Evolutionary conservation across 2,113 vertebrate species (phyloP).

Genomic region (Genyomyrus donnyi): DNA sequence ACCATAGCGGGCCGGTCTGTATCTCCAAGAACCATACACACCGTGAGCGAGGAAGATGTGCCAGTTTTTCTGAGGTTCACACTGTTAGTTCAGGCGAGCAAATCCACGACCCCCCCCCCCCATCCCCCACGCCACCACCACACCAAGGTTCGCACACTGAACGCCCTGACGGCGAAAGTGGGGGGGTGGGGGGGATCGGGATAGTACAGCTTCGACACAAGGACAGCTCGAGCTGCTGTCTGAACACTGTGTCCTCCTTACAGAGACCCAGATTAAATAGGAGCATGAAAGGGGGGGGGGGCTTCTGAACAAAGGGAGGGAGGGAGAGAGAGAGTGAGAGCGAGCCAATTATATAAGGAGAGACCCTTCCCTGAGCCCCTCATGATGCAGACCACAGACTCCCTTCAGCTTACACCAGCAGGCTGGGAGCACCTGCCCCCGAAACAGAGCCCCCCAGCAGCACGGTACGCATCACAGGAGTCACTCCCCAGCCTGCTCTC

Average conservation of each 20-base stretch:
- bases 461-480: not conserved
- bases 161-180: not conserved
- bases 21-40: not conserved
- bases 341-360: not conserved
- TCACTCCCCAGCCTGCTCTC: not conserved
- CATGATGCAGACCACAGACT: not conserved
- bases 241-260: not conserved
- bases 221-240: not conserved
- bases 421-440: not conserved
- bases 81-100: not conserved
- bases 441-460: not conserved
- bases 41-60: not conserved
- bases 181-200: not conserved
- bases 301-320: not conserved
- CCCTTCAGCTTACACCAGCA: not conserved
- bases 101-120: not conserved
- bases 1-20: not conserved
- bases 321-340: not conserved
- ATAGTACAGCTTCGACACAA: not conserved
- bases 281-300: not conserved
- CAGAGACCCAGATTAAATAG: not conserved
- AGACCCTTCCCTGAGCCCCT: not conserved
- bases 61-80: not conserved
- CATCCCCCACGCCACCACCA: not conserved
- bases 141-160: not conserved